Percentiles rank a stretch among this genome's conserved stretches.
Conservation (phyloP, 2,113 vertebrate genomes). For the Parus major region DNA sequence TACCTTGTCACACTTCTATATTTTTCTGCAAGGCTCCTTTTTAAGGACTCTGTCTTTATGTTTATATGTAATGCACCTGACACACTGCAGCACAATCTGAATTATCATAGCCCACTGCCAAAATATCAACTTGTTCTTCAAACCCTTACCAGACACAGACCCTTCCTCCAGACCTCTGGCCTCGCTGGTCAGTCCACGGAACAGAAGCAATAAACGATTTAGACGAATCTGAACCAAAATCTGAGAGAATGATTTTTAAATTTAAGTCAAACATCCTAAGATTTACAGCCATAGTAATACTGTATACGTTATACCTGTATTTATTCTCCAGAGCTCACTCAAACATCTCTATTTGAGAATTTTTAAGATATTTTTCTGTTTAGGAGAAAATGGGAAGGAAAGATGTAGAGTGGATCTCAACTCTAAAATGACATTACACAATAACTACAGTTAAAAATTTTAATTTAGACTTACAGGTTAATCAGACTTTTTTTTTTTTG, state of each 20-base stretch:
- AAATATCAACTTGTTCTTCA: not conserved
- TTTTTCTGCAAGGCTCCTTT: not conserved
- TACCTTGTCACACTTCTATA: not conserved
- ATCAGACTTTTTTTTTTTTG: not conserved
- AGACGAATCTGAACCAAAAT: constrained; percentile 78
- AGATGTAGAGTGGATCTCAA: not conserved
- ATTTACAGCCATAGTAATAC: not conserved
- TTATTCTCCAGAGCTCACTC: not conserved
- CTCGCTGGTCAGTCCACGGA: constrained; percentile 64
- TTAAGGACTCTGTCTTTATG: fast-evolving
- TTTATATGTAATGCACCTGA: not conserved
- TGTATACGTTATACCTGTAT: not conserved
- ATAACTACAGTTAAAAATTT: not conserved
- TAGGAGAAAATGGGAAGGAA: not conserved
- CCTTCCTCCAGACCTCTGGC: not conserved
- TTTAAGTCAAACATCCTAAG: not conserved
- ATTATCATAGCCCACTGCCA: not conserved
- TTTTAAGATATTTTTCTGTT: not conserved
- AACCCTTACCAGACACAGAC: constrained; percentile 32
- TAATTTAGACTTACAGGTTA: not conserved
- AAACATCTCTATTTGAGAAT: not conserved
- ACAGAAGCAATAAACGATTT: constrained; percentile 67
- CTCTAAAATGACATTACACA: not conserved
- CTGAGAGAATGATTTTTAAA: constrained; percentile 58
- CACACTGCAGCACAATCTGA: not conserved